Evolutionary conservation across 1,140 invertebrate species (phyloP), one percentile per base, ranked within the genome.

Genomic region (Phthorimaea operculella): DNA sequence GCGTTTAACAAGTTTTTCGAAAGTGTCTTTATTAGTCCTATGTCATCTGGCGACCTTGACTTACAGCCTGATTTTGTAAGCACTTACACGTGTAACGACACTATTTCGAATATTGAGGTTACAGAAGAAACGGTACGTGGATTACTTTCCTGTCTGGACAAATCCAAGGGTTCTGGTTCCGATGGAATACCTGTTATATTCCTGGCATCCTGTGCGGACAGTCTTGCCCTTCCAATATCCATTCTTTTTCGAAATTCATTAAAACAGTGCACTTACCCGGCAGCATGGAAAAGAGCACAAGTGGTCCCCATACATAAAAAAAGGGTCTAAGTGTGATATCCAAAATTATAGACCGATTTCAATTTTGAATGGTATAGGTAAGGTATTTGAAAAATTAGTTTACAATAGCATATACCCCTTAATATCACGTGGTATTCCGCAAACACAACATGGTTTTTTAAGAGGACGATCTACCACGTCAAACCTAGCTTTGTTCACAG

Each of bases 301-400:
- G 36, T 52, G 1, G 17, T 52, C 9, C 51, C 51, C 4, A 52
- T 52, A 12, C 51, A 52, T 16, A 68, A 68, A 51, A n/a, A 56
- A 34, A 18, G 61, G 61, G 15, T 10, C 17, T n/a, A 62, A 51
- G 51, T 14, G 39, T 34, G 14, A 58, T 2, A 50, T 63, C 0
- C 1, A 11, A 0, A 69, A 72, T 45, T 72, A 64, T 39, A 52
- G 69, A 36, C 66, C 62, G 1, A 65, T 68, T 11, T 58, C 64
- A 1, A 60, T 64, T 10, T 33, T 67, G 16, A 59, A 52, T 11
- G 4, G 51, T 11, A 47, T 72, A 9, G 52, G 59, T 1, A 69
- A 69, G 53, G 16, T 69, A 3, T 62, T 69, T 36, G 69, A 69
- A 16, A 52, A 54, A 34, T 7, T 63, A 9, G 42, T 63, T 4